phyloP scores from a whole-genome alignment of 2,797 vertebrate genomes.

The Muscicapa striata region DNA sequence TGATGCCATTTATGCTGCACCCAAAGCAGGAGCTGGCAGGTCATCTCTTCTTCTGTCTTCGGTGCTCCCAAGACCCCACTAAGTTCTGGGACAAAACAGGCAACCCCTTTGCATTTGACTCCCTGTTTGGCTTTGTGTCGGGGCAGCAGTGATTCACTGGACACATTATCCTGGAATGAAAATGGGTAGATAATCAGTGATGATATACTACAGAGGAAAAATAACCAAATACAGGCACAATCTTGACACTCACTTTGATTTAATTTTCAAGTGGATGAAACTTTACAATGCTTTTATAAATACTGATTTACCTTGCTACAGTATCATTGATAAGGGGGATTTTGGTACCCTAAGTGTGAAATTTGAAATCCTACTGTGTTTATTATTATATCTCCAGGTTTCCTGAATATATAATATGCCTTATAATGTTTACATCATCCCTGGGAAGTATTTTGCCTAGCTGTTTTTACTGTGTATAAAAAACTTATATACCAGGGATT shows the following conservation, averaged over 20 bases:
- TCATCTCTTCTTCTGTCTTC: background rate
- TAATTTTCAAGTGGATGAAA: background rate
- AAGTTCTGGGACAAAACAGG: background rate
- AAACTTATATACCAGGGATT: background rate
- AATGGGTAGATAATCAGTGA: background rate
- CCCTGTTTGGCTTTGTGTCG: background rate
- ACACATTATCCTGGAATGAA: background rate
- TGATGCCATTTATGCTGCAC: background rate
- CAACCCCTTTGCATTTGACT: background rate
- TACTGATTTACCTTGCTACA: background rate
- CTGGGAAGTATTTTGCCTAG: background rate
- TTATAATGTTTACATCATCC: background rate
- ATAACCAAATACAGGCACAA: background rate
- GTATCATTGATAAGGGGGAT: background rate
- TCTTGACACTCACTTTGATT: background rate
- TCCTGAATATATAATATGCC: background rate
- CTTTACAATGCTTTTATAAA: background rate
- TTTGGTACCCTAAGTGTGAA: background rate
- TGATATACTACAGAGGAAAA: background rate
- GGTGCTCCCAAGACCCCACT: background rate
- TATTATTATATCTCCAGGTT: background rate
- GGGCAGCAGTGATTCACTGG: background rate
- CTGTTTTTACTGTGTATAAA: background rate
- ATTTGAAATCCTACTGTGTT: background rate
- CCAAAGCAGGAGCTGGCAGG: background rate